phyloP scores from a whole-genome alignment of 2,113 vertebrate genomes.

The Phylloscopus trochiloides region DNA sequence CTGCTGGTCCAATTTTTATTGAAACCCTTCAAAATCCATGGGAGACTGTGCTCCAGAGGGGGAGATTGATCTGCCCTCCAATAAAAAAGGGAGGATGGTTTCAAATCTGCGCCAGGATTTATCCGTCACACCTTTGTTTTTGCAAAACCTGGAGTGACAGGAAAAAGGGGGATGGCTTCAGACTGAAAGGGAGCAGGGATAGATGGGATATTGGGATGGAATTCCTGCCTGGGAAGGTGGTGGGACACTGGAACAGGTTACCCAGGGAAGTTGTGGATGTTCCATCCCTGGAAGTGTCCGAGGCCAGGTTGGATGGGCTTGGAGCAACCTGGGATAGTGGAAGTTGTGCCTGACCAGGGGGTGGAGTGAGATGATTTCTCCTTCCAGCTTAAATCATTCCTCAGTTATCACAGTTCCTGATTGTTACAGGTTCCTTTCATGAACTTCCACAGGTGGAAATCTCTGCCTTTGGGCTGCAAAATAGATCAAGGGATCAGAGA shows the following conservation, averaged over 20 bases:
- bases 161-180: background rate
- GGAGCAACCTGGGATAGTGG: background rate
- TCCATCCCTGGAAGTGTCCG: background rate
- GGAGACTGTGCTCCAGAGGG: background rate
- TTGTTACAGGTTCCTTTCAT: rapidly evolving
- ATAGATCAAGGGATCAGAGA: background rate
- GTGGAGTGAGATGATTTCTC: background rate
- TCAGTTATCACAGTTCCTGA: background rate
- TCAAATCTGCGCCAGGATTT: background rate
- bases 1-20: background rate
- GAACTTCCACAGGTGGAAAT: background rate
- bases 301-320: background rate
- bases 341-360: background rate
- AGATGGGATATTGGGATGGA: background rate
- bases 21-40: background rate
- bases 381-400: background rate
- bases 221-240: background rate
- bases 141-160: background rate
- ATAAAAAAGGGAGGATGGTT: background rate
- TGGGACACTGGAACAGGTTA: background rate
- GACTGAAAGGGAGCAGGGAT: background rate
- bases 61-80: background rate
- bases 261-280: background rate
- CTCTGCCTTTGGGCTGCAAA: background rate
- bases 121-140: background rate